A percentile compares a stretch with the other conserved stretches of the same genome.
phyloP scores from a whole-genome alignment of 1,140 invertebrate species.

The Calosoma granatense region DNA sequence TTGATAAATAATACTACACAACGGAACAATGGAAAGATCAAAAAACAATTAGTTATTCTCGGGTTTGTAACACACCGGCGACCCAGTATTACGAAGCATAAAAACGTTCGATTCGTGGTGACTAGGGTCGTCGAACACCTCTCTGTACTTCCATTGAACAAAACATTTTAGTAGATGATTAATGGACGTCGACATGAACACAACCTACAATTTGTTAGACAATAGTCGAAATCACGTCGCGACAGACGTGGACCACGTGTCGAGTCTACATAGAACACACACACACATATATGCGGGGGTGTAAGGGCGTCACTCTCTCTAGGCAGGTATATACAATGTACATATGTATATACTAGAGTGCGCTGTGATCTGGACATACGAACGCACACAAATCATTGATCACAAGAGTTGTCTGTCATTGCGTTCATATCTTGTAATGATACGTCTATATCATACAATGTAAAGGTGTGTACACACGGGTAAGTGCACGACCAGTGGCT shows the following conservation, averaged over 20 bases:
- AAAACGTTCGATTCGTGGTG: too few relatives aligned
- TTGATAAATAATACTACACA: too few relatives aligned
- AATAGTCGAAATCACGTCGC: background rate
- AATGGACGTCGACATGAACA: background rate
- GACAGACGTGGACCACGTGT: background rate
- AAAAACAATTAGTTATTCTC: background rate
- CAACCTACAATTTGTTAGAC: background rate
- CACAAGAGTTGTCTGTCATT: background rate
- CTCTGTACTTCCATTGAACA: background rate
- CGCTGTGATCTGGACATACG: too few relatives aligned
- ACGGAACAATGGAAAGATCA: background rate
- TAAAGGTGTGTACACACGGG: background rate
- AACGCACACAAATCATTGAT: background rate
- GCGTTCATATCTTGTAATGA: too few relatives aligned
- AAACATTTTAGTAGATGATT: background rate
- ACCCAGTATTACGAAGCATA: background rate
- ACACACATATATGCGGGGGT: background rate
- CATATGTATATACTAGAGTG: too few relatives aligned
- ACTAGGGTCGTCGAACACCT: too few relatives aligned
- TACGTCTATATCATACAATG: slow-evolving; percentile 7
- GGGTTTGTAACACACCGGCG: too few relatives aligned
- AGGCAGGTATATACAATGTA: too few relatives aligned
- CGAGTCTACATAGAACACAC: background rate
- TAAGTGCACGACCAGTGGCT: background rate
- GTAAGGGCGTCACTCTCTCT: background rate